Conservation (phyloP, 2,888 invertebrate species). For the Drosophila anceps region DNA sequence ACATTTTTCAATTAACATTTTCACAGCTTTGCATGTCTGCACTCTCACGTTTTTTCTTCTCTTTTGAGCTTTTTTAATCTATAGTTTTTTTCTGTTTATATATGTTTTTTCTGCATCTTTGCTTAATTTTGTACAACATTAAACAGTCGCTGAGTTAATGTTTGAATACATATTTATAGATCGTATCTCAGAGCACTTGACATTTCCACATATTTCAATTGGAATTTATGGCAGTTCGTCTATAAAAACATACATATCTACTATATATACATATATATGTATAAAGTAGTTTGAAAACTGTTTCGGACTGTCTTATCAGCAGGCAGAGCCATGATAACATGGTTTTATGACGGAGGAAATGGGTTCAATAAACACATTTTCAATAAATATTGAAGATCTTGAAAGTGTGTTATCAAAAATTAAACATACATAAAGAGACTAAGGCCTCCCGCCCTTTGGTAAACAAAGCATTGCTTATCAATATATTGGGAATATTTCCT, state of each 20-base stretch:
- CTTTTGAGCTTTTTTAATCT: constrained; percentile 12
- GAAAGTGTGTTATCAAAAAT: constrained; percentile 14
- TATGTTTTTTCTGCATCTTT: constrained; percentile 28
- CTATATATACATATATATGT: background rate
- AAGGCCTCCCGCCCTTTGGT: background rate
- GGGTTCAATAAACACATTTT: constrained; percentile 52
- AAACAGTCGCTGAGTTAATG: background rate
- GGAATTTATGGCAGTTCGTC: constrained; percentile 26
- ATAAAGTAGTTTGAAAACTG: constrained; percentile 4
- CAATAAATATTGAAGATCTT: constrained; percentile 26
- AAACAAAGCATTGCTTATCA: background rate
- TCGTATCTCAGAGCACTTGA: constrained; percentile 39
- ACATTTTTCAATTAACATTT: background rate
- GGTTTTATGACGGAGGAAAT: constrained; percentile 23
- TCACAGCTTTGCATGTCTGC: constrained; percentile 6
- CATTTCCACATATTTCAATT: constrained; percentile 31
- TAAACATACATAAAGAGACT: background rate
- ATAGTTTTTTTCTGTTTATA: background rate
- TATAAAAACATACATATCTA: constrained; percentile 1
- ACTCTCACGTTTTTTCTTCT: background rate
- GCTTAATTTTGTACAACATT: constrained; percentile 4
- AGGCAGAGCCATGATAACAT: constrained; percentile 16
- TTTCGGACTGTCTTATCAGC: constrained; percentile 27
- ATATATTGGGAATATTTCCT: background rate
- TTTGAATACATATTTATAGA: constrained; percentile 23